Conservation (phyloP, 2,113 vertebrate species). For the Speoplatyrhinus poulsoni region DNA sequence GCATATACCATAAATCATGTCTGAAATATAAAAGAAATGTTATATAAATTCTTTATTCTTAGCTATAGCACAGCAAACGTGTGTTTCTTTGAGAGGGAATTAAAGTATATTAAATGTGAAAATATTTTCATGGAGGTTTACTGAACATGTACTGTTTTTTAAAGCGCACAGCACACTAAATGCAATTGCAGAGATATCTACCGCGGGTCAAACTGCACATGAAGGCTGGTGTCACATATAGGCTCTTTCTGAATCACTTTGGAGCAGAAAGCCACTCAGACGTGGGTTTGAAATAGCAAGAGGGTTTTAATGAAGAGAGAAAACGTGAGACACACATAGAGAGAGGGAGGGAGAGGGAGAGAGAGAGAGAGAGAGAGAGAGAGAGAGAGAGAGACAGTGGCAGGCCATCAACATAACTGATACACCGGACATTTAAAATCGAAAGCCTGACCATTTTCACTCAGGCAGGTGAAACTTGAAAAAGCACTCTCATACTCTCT, state of each 20-base stretch:
- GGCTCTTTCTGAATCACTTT: constrained; percentile 77
- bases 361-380: constrained; percentile 45
- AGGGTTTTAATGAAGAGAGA: constrained; percentile 65
- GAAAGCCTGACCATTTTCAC: constrained; percentile 67
- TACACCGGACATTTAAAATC: constrained; percentile 71
- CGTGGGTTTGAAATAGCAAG: constrained; percentile 33
- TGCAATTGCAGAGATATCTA: constrained; percentile 47
- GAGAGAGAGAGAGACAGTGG: constrained; percentile 50
- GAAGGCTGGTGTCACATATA: constrained; percentile 60
- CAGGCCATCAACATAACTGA: constrained; percentile 55
- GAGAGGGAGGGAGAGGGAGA: background rate
- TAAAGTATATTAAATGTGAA: constrained; percentile 54
- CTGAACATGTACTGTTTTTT: constrained; percentile 27
- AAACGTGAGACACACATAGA: too few relatives aligned
- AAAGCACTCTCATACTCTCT: constrained; percentile 54
- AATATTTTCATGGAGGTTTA: constrained; percentile 41
- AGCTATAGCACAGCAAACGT: background rate
- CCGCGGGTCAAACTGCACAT: constrained; percentile 62
- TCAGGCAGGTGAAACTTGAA: constrained; percentile 64
- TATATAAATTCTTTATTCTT: background rate
- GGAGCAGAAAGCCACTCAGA: constrained; percentile 73
- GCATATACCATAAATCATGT: constrained; percentile 7
- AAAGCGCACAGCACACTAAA: constrained; percentile 50
- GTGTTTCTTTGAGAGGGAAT: constrained; percentile 37
- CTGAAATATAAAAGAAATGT: background rate